phyloP scores from a whole-genome alignment of 2,797 vertebrate species.

The Peromyscus melanophrys region DNA sequence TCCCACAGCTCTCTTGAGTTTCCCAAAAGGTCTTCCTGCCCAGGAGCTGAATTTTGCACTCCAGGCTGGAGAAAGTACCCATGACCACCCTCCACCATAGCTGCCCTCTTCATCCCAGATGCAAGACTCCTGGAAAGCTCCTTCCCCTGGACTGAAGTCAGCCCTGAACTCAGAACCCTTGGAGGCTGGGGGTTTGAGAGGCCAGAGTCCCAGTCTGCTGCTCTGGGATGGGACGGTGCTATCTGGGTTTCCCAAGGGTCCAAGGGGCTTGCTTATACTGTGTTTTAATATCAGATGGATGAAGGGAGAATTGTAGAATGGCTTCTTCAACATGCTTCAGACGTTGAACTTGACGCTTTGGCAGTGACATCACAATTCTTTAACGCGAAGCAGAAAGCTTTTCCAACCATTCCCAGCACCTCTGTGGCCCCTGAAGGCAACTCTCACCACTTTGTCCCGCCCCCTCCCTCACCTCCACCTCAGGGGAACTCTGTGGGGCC shows the following conservation, averaged over 20 bases:
- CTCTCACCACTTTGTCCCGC: not conserved
- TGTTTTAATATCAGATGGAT: slow-evolving; percentile 16
- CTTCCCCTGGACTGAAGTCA: not conserved
- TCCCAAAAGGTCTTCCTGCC: not conserved
- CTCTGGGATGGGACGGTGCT: not conserved
- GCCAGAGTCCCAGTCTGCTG: not conserved
- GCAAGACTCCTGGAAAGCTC: not conserved
- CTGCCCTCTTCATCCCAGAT: not conserved
- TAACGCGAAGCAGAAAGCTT: slow-evolving; percentile 3
- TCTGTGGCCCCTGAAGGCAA: rapidly evolving
- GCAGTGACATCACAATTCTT: not conserved
- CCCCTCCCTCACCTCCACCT: not conserved
- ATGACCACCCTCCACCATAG: not conserved
- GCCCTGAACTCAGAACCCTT: not conserved
- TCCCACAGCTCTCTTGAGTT: not conserved
- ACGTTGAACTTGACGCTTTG: slow-evolving; percentile 26
- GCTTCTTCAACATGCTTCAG: slow-evolving; percentile 11
- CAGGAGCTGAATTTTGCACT: not conserved
- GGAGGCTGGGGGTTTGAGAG: not conserved
- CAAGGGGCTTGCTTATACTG: not conserved
- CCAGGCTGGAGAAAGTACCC: not conserved
- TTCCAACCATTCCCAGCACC: not conserved
- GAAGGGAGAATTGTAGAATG: not conserved
- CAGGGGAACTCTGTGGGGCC: rapidly evolving
- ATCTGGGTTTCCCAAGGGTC: not conserved